Conservation (phyloP, 2,797 vertebrate genomes). For the Thunnus albacares region DNA sequence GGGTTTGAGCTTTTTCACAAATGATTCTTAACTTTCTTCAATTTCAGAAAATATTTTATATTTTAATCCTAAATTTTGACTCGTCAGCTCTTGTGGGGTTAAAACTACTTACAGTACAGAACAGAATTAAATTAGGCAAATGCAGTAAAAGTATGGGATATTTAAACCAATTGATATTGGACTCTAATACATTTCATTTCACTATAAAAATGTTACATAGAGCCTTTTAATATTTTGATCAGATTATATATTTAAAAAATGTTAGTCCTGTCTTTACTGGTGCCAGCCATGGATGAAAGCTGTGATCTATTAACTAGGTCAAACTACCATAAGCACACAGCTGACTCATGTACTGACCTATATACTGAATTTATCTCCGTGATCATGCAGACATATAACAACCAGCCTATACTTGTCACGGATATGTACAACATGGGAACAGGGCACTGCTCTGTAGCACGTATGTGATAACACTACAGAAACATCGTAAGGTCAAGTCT, state of each 20-base stretch:
- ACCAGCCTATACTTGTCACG: background rate
- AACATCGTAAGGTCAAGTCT: too few relatives aligned
- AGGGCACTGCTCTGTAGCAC: background rate
- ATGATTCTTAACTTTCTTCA: background rate
- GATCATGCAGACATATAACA: slow-evolving; percentile 6
- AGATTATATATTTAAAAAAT: background rate
- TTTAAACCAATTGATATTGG: too few relatives aligned
- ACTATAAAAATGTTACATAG: background rate
- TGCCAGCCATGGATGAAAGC: background rate
- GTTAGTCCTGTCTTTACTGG: background rate
- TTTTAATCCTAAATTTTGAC: background rate
- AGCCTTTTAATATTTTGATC: background rate
- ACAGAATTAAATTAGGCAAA: background rate
- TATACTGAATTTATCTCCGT: slow-evolving; percentile 19
- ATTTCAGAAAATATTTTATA: background rate
- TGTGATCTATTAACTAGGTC: slow-evolving; percentile 31
- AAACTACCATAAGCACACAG: slow-evolving; percentile 24
- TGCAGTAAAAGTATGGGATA: background rate
- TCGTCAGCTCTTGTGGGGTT: background rate
- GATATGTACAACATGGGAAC: too few relatives aligned
- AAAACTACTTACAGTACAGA: background rate
- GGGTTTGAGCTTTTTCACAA: background rate
- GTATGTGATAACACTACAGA: background rate
- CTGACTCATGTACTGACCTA: slow-evolving; percentile 42
- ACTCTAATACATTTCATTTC: background rate